Evolutionary conservation across 2,113 vertebrate genomes (phyloP).

Genomic region (Prinia subflava): DNA sequence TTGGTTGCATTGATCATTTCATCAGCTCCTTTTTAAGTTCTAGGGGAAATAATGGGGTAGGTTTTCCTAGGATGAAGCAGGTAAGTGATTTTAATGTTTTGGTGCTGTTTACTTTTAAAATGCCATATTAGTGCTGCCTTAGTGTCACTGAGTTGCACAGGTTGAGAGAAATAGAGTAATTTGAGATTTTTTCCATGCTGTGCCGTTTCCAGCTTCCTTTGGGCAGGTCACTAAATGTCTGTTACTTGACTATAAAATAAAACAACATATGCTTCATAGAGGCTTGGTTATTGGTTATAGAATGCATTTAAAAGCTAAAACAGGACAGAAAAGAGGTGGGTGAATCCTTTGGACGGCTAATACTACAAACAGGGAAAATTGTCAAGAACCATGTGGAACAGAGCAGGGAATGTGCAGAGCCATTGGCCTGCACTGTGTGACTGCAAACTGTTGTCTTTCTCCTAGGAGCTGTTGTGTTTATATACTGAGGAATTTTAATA

Average conservation of each 20-base stretch:
- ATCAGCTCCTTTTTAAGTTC: neutral
- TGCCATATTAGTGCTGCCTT: rapidly evolving
- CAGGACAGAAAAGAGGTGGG: neutral
- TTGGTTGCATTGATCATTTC: neutral
- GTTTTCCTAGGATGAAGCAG: neutral
- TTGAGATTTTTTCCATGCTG: neutral
- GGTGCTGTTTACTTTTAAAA: neutral
- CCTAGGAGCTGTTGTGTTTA: neutral
- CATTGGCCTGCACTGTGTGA: neutral
- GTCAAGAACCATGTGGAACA: neutral
- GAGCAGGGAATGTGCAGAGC: neutral
- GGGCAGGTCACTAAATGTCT: neutral
- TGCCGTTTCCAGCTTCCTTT: neutral
- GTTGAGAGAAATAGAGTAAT: neutral
- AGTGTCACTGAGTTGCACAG: neutral
- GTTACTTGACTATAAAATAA: neutral
- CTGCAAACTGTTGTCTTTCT: neutral
- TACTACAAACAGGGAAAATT: neutral
- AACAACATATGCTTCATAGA: neutral
- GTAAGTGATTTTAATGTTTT: neutral
- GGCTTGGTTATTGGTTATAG: neutral
- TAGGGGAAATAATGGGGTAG: neutral
- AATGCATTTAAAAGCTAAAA: neutral
- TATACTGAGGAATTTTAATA: neutral
- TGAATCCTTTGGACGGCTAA: neutral